Base-by-base conservation (phyloP, 2,797 vertebrate genomes). In the Sebastes goodei region DNA sequence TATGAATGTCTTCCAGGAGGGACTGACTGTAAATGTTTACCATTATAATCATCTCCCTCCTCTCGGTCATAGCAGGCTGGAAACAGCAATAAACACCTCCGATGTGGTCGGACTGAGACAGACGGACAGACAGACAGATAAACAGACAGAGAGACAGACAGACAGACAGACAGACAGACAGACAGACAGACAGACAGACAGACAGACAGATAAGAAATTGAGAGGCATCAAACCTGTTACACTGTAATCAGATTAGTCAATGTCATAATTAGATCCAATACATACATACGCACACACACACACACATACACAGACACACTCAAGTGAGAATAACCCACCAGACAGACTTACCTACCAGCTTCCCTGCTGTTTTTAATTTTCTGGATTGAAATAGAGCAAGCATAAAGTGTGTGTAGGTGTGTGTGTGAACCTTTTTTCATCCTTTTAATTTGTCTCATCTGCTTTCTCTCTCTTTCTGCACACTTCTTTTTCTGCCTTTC, bases 361-460 rank as follows among this genome's bases (percentile, higher is more conserved):
- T 55, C 42, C 65, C 53, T 70, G 53, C 76, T 61, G 66, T 65
- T 80, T 84, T 74, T 62, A 68, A 78, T 84, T 71, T 84, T 83
- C 71, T 65, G 66, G 52, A 65, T 65, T 53, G 81, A 74, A 83
- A 69, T 32, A 69, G 49, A 75, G n/a, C 65, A 17, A 56, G 17
- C 42, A 65, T 29, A 61, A 35, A 42, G 12, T 35, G 63, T 80
- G 81, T 55, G 81, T 75, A 30, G 57, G 76, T 53, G 81, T 65
- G 55, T 55, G 57, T 2, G 8, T 12, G 35, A 49, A 10, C 75
- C 46, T 79, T 25, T 64, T 86, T 76, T 83, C 62, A 68, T 74
- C 81, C 30, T 74, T 57, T 76, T 74, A 78, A 80, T 87, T 83
- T 56, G 78, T 81, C 71, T 79, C 33, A 7, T 71, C 64, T 62